Evolutionary conservation across 2,797 vertebrate genomes (phyloP), one percentile per base, ranked within the genome.

Genomic region (Peromyscus attwateri): DNA sequence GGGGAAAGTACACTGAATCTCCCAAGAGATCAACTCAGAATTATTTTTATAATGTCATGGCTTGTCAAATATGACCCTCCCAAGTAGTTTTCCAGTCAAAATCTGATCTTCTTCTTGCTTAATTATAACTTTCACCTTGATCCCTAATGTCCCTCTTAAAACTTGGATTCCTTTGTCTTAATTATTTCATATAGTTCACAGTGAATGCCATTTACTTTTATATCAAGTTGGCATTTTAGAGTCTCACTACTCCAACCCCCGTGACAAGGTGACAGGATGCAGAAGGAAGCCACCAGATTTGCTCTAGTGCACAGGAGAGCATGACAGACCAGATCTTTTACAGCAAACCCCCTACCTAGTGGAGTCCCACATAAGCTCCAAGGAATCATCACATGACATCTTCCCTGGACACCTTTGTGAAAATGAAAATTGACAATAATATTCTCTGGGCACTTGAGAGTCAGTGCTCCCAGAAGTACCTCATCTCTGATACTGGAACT

Each of bases 81-180:
- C 4, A 75, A 31, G 2, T 88, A 82, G 79, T 83, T 76, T 88
- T 16, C 17, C 27, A 84, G 13, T 11, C 73, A 62, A 95, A 95
- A 87, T 68, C 4, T 57, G 37, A 80, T 91, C 31, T 46, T 40
- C 8, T 92, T 91, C 8, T n/a, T 88, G 19, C 73, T 83, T 89
- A 93, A 94, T 93, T 94, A 64, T 17, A 91, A 64, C 66, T 89
- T 95, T 87, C 11, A 95, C 4, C 34, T 82, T 11, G 29, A 14
- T 21, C 17, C 10, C 4, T 49, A 21, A 85, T 49, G 4, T 89
- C 17, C 29, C 19, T 81, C 27, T 82, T 55, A 37, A 43, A 96
- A 62, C 1, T 64, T 89, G 77, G 19, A 66, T 66, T 76, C 6
- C 31, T 2, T 82, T 52, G 12, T 40, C 16, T 40, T 8, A 21